A percentile compares a stretch with the other conserved stretches of the same genome.
phyloP scores from a whole-genome alignment of 2,113 vertebrate genomes.

The Meriones unguiculatus region DNA sequence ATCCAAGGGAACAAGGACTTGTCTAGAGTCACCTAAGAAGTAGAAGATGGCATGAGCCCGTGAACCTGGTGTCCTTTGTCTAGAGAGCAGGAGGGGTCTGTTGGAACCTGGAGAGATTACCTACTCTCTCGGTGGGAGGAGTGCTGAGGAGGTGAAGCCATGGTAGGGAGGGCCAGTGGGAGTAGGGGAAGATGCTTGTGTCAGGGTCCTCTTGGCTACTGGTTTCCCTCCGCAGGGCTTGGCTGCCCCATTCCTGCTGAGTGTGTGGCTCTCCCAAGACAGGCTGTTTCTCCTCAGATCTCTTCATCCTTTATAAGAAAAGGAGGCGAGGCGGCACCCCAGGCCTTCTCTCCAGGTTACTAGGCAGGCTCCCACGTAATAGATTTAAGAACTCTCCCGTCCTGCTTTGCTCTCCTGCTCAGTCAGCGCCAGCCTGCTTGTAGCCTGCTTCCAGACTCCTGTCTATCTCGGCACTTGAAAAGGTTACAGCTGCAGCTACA shows the following conservation, averaged over 20 bases:
- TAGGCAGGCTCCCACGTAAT: neutral
- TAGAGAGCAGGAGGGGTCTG: neutral
- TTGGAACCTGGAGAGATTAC: neutral
- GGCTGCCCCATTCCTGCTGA: neutral
- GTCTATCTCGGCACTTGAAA: neutral
- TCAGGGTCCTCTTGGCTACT: accelerated
- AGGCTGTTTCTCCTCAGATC: neutral
- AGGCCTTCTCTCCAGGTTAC: neutral
- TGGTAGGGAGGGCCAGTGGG: neutral
- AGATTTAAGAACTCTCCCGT: neutral
- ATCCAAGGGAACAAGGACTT: neutral
- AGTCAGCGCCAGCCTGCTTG: neutral
- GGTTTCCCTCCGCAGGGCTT: neutral
- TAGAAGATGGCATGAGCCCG: neutral
- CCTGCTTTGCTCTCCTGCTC: neutral
- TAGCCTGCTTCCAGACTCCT: neutral
- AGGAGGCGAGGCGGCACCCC: neutral
- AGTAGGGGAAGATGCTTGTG: neutral
- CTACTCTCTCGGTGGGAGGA: neutral
- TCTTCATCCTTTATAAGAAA: neutral
- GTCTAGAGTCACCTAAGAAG: neutral
- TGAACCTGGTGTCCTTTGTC: neutral
- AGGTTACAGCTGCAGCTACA: neutral
- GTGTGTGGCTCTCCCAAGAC: neutral
- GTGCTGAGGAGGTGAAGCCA: neutral